Evolutionary conservation across 1,140 invertebrate genomes (phyloP), one percentile per base, ranked within the genome.

Genomic region (Papilio polyxenes): DNA sequence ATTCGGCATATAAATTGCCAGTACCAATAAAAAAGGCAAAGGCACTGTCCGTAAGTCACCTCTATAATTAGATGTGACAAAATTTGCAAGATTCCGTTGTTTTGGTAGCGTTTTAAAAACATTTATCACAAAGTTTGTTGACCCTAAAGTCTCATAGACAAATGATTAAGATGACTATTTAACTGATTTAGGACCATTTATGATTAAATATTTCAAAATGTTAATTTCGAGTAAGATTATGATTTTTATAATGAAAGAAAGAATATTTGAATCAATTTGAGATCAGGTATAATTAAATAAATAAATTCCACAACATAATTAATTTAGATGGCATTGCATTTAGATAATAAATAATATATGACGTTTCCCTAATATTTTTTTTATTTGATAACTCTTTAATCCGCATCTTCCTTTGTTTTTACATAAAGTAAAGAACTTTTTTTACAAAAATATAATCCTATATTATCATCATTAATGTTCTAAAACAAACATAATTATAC

Each of bases 51-150:
- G 17, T 17, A 59, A 7, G n/a, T 59, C 56, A 59, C 56, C 56
- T 20, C 56, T 59, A 59, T 59, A 59, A 59, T 59, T 59, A 59
- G 56, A 59, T 59, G 56, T 59, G 56, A 59, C 56, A 59, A 20
- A 59, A 59, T 59, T 59, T 59, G 56, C 56, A 59, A n/a, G 17
- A 59, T 59, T 59, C 51, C 51, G 51, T 53, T 53, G 51, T 53
- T 53, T 53, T 53, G 51, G 51, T 53, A 59, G 56, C 56, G n/a
- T 59, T 59, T 20, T 8, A n/a, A 59, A 59, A 59, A 20, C 56
- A 59, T 59, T 59, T 59, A 59, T 59, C 17, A 69, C 31, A 40
- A 72, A 72, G 23, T 72, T 72, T 37, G 65, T 72, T 65, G 62
- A 65, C 62, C 62, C 62, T 31, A 31, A 65, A 65, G 62, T 65